A percentile compares a stretch with the other conserved stretches of the same genome.
phyloP scores from a whole-genome alignment of 2,113 vertebrate species.

The Chascanopsetta lugubris region DNA sequence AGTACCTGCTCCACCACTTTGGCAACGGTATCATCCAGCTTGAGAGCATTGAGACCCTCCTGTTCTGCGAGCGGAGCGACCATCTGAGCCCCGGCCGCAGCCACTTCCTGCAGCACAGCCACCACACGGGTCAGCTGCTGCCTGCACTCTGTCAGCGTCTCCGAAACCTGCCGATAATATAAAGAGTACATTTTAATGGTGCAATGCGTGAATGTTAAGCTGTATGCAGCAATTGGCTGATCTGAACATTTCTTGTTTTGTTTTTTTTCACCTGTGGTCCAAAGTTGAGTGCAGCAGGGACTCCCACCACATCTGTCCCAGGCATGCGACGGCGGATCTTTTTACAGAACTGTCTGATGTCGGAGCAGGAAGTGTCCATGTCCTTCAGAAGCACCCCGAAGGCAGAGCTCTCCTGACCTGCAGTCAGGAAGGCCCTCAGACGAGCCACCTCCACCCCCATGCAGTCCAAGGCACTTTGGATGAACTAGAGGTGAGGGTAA shows the following conservation, averaged over 20 bases:
- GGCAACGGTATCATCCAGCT: conserved; percentile 89
- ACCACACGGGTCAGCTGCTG: conserved; percentile 93
- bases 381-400: conserved; percentile 90
- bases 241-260: not conserved
- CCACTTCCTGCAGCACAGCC: conserved; percentile 95
- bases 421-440: conserved; percentile 87
- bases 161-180: conserved; percentile 82
- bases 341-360: conserved; percentile 96
- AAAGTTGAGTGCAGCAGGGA: conserved; percentile 88
- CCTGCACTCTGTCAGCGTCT: conserved; percentile 90
- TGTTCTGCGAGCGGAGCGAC: conserved; percentile 89
- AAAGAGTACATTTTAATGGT: not conserved
- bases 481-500: conserved; percentile 82
- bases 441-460: conserved; percentile 92
- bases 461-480: conserved; percentile 95
- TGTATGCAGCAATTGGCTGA: not conserved
- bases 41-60: conserved; percentile 87
- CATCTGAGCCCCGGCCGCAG: conserved; percentile 91
- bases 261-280: conserved; percentile 60
- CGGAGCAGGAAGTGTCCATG: conserved; percentile 94
- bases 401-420: conserved; percentile 87
- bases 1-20: conserved; percentile 91
- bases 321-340: conserved; percentile 98
- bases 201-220: not conserved
- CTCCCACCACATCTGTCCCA: conserved; percentile 90